Conservation (phyloP, 1,140 invertebrate species). For the Drosophila ficusphila region DNA sequence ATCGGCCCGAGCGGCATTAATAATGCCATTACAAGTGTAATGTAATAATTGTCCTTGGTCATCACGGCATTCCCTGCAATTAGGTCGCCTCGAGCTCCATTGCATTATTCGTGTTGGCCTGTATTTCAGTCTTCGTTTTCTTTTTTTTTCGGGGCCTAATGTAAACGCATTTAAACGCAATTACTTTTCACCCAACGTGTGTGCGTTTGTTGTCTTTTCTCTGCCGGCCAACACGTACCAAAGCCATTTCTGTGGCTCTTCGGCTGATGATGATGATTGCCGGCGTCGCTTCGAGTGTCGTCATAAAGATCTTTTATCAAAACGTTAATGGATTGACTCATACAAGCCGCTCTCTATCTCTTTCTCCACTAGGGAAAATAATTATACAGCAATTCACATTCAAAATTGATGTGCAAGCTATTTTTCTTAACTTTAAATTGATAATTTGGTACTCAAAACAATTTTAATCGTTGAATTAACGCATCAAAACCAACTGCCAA, state of each 20-base stretch:
- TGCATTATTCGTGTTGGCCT: slow-evolving; percentile 35
- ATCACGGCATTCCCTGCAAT: slow-evolving; percentile 30
- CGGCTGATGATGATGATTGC: slow-evolving; percentile 76
- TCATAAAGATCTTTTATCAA: slow-evolving; percentile 84
- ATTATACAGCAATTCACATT: background rate
- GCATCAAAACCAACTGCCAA: too few relatives aligned
- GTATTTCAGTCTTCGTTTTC: background rate
- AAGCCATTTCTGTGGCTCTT: slow-evolving; percentile 63
- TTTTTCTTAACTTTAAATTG: too few relatives aligned
- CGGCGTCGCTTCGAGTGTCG: slow-evolving; percentile 77
- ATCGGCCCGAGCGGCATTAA: slow-evolving; percentile 56
- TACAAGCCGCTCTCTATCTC: slow-evolving; percentile 19
- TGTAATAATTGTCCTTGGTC: slow-evolving; percentile 78
- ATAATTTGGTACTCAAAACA: background rate
- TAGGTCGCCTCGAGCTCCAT: slow-evolving; percentile 27
- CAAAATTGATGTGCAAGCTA: too few relatives aligned
- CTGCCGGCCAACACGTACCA: slow-evolving; percentile 73
- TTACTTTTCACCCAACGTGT: slow-evolving; percentile 72
- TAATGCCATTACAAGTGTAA: slow-evolving; percentile 81
- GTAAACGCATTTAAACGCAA: slow-evolving; percentile 81
- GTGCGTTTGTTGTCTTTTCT: slow-evolving; percentile 26
- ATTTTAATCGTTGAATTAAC: too few relatives aligned
- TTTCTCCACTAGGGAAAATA: slow-evolving; percentile 17
- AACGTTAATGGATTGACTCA: slow-evolving; percentile 83
- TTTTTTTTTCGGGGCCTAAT: slow-evolving; percentile 59